Percentiles rank a stretch among this genome's conserved stretches.
phyloP scores from a whole-genome alignment of 2,113 vertebrate species.

The Macquaria australasica region DNA sequence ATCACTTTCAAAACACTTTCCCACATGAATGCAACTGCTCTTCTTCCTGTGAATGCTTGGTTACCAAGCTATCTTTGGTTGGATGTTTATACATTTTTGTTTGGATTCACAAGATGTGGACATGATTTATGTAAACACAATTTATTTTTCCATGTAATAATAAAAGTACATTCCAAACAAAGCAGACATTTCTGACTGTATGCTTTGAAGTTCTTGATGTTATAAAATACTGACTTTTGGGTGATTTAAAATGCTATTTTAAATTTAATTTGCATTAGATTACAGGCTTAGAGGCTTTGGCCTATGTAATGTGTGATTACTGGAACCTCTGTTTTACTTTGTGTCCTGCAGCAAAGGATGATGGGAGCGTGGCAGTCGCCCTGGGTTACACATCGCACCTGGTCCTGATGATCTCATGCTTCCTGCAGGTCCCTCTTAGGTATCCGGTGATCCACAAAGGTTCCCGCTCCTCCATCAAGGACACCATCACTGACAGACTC shows the following conservation, averaged over 20 bases:
- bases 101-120: slow-evolving; percentile 53
- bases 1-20: slow-evolving; percentile 38
- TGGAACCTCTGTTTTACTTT: slow-evolving; percentile 7
- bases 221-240: slow-evolving; percentile 25
- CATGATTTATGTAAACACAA: slow-evolving; percentile 16
- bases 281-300: not conserved
- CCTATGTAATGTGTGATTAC: slow-evolving; percentile 16
- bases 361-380: slow-evolving; percentile 96
- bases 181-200: not conserved
- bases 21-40: slow-evolving; percentile 50
- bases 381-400: slow-evolving; percentile 97
- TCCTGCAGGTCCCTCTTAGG: slow-evolving; percentile 97
- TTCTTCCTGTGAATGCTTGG: slow-evolving; percentile 31
- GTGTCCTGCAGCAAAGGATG: slow-evolving; percentile 92
- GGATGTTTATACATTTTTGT: slow-evolving; percentile 37
- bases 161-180: slow-evolving; percentile 31
- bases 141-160: slow-evolving; percentile 44
- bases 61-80: slow-evolving; percentile 31
- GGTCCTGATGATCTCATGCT: slow-evolving; percentile 98
- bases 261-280: slow-evolving; percentile 17
- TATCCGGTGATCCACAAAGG: slow-evolving; percentile 98
- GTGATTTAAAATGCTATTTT: slow-evolving; percentile 27
- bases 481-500: slow-evolving; percentile 98
- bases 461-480: slow-evolving; percentile 96
- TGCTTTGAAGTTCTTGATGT: slow-evolving; percentile 44